phyloP scores from a whole-genome alignment of 2,113 vertebrate species.

The Malurus melanocephalus region DNA sequence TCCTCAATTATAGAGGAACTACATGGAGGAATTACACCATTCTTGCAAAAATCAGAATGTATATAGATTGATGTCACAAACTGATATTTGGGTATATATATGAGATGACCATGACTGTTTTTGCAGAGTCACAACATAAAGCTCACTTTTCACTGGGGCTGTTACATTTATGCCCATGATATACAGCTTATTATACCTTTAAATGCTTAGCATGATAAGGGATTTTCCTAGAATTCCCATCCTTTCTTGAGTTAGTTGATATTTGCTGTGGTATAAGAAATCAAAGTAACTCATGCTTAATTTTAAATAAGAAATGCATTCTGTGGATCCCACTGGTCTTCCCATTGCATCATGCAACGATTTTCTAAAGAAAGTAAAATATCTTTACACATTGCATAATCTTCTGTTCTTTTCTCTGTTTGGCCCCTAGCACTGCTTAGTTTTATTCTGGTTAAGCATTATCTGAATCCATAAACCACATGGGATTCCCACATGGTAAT shows the following conservation, averaged over 20 bases:
- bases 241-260: background rate
- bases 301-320: background rate
- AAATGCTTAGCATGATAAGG: background rate
- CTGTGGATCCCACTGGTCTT: background rate
- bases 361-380: background rate
- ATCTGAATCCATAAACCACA: background rate
- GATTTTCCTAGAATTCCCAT: background rate
- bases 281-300: background rate
- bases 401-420: background rate
- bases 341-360: rapidly evolving
- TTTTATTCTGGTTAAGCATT: background rate
- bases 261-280: background rate
- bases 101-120: background rate
- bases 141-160: background rate
- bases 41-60: background rate
- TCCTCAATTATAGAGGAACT: background rate
- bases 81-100: background rate
- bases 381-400: background rate
- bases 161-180: background rate
- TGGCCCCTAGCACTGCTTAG: background rate
- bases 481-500: background rate
- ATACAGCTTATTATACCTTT: background rate
- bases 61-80: background rate
- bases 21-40: background rate
- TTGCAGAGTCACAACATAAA: background rate